Percentiles rank a stretch among this genome's conserved stretches.
Evolutionary conservation across 1,140 invertebrate species (phyloP).

Genomic region (Nasonia giraulti): DNA sequence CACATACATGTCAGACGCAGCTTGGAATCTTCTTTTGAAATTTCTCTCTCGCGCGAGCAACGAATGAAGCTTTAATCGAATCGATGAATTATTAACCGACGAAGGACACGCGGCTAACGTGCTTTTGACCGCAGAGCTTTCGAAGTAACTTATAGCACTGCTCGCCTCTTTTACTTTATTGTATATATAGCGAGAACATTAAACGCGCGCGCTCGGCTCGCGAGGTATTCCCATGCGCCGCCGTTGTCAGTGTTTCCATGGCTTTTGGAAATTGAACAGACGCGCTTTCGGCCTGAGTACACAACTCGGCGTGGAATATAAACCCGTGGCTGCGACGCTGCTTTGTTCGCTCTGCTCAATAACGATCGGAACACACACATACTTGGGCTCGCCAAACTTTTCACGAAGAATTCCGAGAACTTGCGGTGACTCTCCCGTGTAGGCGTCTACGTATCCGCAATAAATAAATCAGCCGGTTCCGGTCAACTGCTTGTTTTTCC

Average conservation of each 20-base stretch:
- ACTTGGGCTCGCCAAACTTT: no score
- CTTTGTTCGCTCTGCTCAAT: no score
- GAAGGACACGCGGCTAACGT: not conserved
- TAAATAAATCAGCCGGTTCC: not conserved
- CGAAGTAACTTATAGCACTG: no score
- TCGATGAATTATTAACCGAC: not conserved
- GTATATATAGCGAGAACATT: no score
- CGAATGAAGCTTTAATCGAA: not conserved
- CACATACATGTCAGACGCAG: not conserved
- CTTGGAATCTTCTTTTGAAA: constrained; percentile 23
- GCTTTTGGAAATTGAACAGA: not conserved
- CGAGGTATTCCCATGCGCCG: no score
- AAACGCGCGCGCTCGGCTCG: no score
- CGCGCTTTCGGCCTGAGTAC: not conserved
- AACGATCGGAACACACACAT: no score
- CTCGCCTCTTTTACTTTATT: no score
- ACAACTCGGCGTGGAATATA: not conserved
- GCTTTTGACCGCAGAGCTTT: not conserved
- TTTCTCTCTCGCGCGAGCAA: not conserved
- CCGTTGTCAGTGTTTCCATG: not conserved
- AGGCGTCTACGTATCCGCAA: not conserved
- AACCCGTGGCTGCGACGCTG: not conserved
- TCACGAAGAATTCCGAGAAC: no score
- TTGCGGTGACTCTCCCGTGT: not conserved
- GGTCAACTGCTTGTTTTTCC: not conserved